Evolutionary conservation across 2,797 vertebrate genomes (phyloP).

Genomic region (Anisognathus igniventris): DNA sequence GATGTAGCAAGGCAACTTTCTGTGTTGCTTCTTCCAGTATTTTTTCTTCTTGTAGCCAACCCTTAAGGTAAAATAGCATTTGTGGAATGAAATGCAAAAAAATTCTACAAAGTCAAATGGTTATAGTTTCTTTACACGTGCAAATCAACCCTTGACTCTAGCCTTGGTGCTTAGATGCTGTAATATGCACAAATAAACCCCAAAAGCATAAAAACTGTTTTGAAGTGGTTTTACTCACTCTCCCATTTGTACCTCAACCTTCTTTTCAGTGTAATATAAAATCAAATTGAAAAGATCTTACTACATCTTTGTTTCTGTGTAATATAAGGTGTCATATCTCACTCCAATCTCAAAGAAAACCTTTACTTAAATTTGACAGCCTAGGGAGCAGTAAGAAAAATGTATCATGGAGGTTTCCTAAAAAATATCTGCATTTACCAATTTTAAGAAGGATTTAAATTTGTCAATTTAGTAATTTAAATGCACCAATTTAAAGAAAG

Average conservation of each 20-base stretch:
- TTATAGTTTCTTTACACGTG: not conserved
- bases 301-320: not conserved
- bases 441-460: not conserved
- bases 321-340: not conserved
- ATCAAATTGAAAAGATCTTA: not conserved
- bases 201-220: not conserved
- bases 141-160: not conserved
- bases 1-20: slow-evolving; percentile 93
- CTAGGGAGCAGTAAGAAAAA: not conserved
- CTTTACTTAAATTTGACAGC: not conserved
- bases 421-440: not conserved
- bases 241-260: not conserved
- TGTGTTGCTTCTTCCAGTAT: slow-evolving; percentile 94
- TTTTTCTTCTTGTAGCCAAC: slow-evolving; percentile 95
- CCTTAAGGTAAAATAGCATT: slow-evolving; percentile 72
- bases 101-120: not conserved
- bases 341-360: not conserved
- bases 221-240: not conserved
- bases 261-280: not conserved
- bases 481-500: not conserved
- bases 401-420: not conserved
- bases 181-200: not conserved
- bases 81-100: not conserved
- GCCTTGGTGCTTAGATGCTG: not conserved
- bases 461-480: not conserved